phyloP scores from a whole-genome alignment of 2,888 invertebrate species.

The Papilio protenor region DNA sequence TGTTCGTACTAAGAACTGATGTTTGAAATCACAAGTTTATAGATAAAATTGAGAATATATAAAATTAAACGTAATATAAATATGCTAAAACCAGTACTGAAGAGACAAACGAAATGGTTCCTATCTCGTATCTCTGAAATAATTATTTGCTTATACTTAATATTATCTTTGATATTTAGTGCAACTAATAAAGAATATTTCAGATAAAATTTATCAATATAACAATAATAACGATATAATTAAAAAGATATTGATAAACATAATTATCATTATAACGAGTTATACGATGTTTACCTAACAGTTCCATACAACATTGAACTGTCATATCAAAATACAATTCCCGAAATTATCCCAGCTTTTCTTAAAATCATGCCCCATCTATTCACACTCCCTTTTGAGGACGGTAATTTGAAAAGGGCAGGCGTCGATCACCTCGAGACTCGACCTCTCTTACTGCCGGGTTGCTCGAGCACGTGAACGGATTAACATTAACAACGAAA shows the following conservation, averaged over 20 bases:
- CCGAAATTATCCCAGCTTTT: background rate
- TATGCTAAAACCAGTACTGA: background rate
- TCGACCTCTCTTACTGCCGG: conserved; percentile 73
- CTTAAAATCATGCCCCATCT: conserved; percentile 47
- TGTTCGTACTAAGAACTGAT: background rate
- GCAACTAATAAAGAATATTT: background rate
- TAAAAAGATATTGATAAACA: background rate
- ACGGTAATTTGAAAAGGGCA: conserved; percentile 67
- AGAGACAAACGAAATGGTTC: background rate
- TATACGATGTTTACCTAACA: no score
- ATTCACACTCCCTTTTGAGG: conserved; percentile 59
- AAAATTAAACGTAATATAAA: background rate
- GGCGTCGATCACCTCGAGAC: conserved; percentile 67
- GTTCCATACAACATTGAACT: no score
- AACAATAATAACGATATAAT: background rate
- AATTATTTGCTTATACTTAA: background rate
- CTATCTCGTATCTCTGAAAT: background rate
- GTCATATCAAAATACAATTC: background rate
- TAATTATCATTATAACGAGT: background rate
- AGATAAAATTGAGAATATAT: background rate
- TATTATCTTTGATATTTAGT: conserved; percentile 10
- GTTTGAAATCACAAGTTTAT: background rate
- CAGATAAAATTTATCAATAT: background rate
- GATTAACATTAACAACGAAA: conserved; percentile 63
- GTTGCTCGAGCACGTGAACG: conserved; percentile 58